Evolutionary conservation across 2,113 vertebrate species (phyloP).

Genomic region (Grantiella picta): DNA sequence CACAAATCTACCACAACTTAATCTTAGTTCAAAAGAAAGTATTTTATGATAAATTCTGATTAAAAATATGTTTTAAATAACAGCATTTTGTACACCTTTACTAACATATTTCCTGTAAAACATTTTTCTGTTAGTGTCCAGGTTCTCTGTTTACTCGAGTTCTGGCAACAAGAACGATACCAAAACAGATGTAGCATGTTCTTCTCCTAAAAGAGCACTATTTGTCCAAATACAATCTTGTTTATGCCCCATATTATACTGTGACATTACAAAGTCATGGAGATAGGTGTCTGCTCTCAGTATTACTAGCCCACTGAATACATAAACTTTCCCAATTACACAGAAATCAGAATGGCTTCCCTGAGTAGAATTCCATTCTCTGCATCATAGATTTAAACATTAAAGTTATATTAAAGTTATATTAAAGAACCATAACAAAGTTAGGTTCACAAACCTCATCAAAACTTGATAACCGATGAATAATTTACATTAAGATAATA

Average conservation of each 20-base stretch:
- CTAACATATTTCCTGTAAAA: neutral
- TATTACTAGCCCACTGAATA: neutral
- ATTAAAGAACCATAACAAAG: constrained; percentile 47
- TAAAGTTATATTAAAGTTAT: constrained; percentile 41
- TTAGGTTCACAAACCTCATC: constrained; percentile 23
- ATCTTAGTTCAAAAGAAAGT: neutral
- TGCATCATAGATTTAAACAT: constrained; percentile 50
- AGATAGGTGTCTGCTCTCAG: neutral
- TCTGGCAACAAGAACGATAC: neutral
- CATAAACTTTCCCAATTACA: constrained; percentile 35
- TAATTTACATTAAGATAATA: constrained; percentile 50
- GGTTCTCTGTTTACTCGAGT: neutral
- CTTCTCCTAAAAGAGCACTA: neutral
- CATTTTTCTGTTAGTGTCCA: neutral
- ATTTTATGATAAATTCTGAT: neutral
- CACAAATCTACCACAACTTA: neutral
- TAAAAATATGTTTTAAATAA: neutral
- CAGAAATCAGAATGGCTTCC: constrained; percentile 18
- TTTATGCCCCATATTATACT: neutral
- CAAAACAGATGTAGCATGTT: neutral
- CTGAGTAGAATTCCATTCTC: constrained; percentile 25
- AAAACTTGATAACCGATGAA: constrained; percentile 37
- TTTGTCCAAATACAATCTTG: neutral
- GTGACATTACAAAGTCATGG: neutral
- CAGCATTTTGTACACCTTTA: neutral